Percentiles rank a stretch among this genome's conserved stretches.
Conservation (phyloP, 2,113 vertebrate genomes). For the Calypte anna region DNA sequence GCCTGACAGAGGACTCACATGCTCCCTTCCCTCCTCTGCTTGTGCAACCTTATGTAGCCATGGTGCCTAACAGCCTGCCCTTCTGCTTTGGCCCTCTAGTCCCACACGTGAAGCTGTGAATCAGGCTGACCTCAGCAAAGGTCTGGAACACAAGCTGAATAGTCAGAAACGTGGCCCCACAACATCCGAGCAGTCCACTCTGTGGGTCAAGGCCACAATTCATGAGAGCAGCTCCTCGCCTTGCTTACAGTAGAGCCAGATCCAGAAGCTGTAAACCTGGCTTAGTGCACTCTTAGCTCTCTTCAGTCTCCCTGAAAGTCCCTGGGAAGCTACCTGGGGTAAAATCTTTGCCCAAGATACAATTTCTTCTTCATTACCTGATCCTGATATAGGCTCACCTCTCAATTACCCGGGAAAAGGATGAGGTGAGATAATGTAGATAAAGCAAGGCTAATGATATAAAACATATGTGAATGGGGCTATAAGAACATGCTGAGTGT, state of each 20-base stretch:
- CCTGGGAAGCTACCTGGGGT: neutral
- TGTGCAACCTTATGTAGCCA: neutral
- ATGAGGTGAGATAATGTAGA: neutral
- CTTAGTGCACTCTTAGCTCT: neutral
- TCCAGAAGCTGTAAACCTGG: neutral
- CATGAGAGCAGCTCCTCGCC: accelerated
- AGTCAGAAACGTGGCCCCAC: neutral
- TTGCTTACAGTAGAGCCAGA: neutral
- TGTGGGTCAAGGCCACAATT: neutral
- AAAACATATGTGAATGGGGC: neutral
- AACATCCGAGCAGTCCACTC: neutral
- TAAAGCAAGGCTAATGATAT: neutral
- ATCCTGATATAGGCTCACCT: neutral
- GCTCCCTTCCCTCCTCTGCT: neutral
- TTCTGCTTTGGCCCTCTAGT: neutral
- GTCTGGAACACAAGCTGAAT: neutral
- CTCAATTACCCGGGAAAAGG: neutral
- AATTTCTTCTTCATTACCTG: neutral
- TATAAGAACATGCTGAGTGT: neutral
- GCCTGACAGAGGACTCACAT: neutral
- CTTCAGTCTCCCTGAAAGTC: neutral
- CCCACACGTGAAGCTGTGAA: neutral
- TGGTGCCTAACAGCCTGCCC: neutral
- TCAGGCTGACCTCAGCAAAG: neutral
- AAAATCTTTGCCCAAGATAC: neutral